phyloP scores from a whole-genome alignment of 2,797 vertebrate genomes.

The Hemibagrus guttatus region DNA sequence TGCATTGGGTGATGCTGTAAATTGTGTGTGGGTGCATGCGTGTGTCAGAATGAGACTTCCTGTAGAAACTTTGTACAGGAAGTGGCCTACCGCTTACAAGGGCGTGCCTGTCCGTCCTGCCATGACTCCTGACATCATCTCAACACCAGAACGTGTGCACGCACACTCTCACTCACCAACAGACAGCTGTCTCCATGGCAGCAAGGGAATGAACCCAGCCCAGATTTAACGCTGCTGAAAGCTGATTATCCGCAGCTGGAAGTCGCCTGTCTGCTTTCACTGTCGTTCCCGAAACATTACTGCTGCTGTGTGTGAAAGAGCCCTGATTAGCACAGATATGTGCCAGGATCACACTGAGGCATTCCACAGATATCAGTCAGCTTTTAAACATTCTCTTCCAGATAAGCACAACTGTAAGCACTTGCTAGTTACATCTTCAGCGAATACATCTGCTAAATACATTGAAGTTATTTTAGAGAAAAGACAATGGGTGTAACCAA shows the following conservation, averaged over 20 bases:
- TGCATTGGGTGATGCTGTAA: background rate
- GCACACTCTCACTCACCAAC: background rate
- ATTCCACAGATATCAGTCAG: conserved; percentile 15
- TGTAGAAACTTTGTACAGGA: conserved; percentile 59
- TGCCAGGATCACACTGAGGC: background rate
- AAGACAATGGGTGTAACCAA: no score
- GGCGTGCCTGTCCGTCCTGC: conserved; percentile 62
- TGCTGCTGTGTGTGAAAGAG: background rate
- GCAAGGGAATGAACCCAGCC: background rate
- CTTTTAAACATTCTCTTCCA: background rate
- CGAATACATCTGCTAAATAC: background rate
- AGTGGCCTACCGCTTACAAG: conserved; percentile 52
- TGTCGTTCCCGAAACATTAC: background rate
- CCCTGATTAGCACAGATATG: conserved; percentile 8
- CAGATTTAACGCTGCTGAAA: background rate
- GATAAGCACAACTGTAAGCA: background rate
- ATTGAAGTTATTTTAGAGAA: background rate
- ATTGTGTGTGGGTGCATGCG: background rate
- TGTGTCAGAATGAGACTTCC: conserved; percentile 61
- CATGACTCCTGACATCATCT: conserved; percentile 51
- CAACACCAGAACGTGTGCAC: background rate
- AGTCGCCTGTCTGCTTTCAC: background rate
- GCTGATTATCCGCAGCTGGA: conserved; percentile 1
- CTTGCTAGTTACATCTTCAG: background rate
- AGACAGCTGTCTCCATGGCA: conserved; percentile 25